phyloP scores from a whole-genome alignment of 2,113 vertebrate species.

The Phalacrocorax pelagicus region DNA sequence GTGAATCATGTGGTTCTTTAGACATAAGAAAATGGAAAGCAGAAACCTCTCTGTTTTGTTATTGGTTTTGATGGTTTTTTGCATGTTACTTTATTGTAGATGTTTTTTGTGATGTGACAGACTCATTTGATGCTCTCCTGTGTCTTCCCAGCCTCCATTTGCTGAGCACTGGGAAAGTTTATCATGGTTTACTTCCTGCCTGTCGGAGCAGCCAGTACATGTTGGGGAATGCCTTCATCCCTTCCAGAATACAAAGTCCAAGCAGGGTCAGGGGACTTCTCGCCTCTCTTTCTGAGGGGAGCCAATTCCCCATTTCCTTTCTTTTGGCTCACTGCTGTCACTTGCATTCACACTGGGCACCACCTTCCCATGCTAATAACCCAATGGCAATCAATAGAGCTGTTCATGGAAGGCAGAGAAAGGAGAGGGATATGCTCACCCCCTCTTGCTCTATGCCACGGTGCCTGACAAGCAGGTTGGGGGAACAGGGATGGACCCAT shows the following conservation, averaged over 20 bases:
- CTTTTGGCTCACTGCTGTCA: slow-evolving; percentile 47
- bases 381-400: slow-evolving; percentile 48
- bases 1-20: not conserved
- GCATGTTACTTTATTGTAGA: not conserved
- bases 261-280: slow-evolving; percentile 43
- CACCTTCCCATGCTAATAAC: slow-evolving; percentile 68
- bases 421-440: not conserved
- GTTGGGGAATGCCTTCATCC: not conserved
- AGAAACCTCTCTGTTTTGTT: not conserved
- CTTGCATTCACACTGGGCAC: slow-evolving; percentile 50
- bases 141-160: not conserved
- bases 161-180: not conserved
- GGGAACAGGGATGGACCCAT: not conserved
- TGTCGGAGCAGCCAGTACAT: slow-evolving; percentile 8
- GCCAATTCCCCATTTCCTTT: slow-evolving; percentile 41
- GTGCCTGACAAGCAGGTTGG: not conserved
- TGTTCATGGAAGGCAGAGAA: slow-evolving; percentile 49
- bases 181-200: slow-evolving; percentile 19
- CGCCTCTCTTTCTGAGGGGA: not conserved
- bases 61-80: not conserved
- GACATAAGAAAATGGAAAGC: not conserved
- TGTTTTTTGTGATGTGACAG: not conserved
- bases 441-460: not conserved
- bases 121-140: not conserved
- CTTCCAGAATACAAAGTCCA: slow-evolving; percentile 53